These are phyloP conservation scores for Imbricaverruca yamaguchii DNA, from an alignment of 2,888 invertebrate genomes.

Conservation along the genomic window DNA sequence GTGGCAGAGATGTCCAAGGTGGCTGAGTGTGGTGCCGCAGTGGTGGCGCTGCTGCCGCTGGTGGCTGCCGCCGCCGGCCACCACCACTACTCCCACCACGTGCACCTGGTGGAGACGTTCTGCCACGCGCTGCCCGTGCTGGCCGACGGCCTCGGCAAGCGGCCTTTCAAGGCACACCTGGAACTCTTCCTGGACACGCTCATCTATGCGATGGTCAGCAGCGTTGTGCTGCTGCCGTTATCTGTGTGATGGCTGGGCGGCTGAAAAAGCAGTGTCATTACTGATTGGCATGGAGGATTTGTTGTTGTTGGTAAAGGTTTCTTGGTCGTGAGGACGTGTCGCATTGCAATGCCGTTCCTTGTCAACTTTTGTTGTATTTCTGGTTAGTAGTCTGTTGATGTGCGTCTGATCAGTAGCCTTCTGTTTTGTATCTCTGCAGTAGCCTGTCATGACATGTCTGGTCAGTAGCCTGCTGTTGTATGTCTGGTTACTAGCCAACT, in stretches of 20 bases:
- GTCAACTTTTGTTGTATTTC: no score
- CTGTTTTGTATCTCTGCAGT: no score
- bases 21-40: conserved; percentile 37
- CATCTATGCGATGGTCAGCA: conserved; percentile 47
- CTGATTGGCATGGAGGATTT: background rate
- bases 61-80: conserved; percentile 43
- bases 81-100: conserved; percentile 46
- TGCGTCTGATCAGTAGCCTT: no score
- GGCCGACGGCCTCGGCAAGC: conserved; percentile 46
- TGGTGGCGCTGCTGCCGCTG: conserved; percentile 41
- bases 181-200: conserved; percentile 47
- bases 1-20: conserved; percentile 44
- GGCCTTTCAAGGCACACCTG: conserved; percentile 46
- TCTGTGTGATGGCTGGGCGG: background rate
- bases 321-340: no score
- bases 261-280: no score
- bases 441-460: no score
- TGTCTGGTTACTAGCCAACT: no score
- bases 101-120: conserved; percentile 46
- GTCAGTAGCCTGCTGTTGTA: no score
- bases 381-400: no score
- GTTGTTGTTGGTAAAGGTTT: background rate
- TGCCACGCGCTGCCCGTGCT: conserved; percentile 47
- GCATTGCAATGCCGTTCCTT: no score
- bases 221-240: background rate